A percentile compares a stretch with the other conserved stretches of the same genome.
These are phyloP conservation scores for Hemaris fuciformis DNA, from an alignment of 2,888 invertebrate genomes.

Conservation along the genomic window DNA sequence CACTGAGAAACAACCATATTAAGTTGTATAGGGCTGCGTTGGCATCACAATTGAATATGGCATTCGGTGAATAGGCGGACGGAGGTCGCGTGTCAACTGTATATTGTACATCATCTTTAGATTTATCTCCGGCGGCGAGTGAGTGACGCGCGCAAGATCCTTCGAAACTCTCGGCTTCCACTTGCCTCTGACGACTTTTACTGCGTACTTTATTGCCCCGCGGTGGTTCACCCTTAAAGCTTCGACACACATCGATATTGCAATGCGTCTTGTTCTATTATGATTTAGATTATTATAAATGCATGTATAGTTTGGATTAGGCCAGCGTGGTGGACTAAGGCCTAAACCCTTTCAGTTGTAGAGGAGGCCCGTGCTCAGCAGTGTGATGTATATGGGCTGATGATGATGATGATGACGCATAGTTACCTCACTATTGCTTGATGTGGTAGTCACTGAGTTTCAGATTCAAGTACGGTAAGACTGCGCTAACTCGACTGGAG, in stretches of 20 bases:
- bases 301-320: no score
- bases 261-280: no score
- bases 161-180: constrained; percentile 22
- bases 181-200: not conserved
- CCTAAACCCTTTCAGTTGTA: no score
- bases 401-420: no score
- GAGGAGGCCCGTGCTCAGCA: no score
- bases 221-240: not conserved
- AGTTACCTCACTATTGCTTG: no score
- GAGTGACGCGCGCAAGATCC: constrained; percentile 44
- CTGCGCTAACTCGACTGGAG: no score
- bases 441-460: no score
- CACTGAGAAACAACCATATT: not conserved
- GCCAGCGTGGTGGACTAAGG: no score
- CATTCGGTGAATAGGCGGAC: constrained; percentile 37
- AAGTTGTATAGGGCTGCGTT: not conserved
- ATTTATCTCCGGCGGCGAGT: constrained; percentile 36
- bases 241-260: not conserved
- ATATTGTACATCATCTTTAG: constrained; percentile 37
- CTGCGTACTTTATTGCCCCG: not conserved
- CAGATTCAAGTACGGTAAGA: no score
- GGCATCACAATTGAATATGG: constrained; percentile 23
- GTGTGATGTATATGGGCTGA: no score
- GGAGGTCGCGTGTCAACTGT: constrained; percentile 42
- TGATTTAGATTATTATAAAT: no score